Percentiles rank a stretch among this genome's conserved stretches.
phyloP scores from a whole-genome alignment of 1,140 invertebrate species.

The Amyelois transitella region DNA sequence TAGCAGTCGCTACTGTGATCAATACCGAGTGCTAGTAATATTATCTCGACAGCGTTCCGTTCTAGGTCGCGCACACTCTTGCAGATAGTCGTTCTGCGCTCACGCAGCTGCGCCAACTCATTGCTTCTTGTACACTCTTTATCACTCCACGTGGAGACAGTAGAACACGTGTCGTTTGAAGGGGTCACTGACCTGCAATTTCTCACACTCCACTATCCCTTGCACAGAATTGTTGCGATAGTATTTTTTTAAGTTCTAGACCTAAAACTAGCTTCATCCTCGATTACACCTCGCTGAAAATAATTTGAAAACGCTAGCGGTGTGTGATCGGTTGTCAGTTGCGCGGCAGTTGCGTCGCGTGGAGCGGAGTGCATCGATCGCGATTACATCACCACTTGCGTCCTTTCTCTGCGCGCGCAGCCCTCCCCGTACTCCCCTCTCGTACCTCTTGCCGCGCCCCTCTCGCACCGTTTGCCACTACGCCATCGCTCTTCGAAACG shows the following conservation, averaged over 20 bases:
- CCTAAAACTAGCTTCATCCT: not conserved
- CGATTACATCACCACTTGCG: conserved; percentile 67
- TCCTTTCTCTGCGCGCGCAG: conserved; percentile 70
- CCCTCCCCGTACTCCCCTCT: conserved; percentile 28
- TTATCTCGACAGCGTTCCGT: conserved; percentile 29
- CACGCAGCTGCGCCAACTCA: conserved; percentile 6
- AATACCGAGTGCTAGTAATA: conserved; percentile 41
- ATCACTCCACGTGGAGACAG: conserved; percentile 25
- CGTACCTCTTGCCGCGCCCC: conserved; percentile 25
- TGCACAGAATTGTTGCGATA: conserved; percentile 3
- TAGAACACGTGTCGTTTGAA: conserved; percentile 22
- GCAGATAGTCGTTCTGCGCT: conserved; percentile 5
- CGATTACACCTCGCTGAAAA: conserved; percentile 7
- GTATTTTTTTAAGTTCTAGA: not conserved
- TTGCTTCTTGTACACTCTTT: conserved; percentile 8
- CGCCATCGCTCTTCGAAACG: conserved; percentile 44
- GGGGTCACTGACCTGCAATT: conserved; percentile 27
- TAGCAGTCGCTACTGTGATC: conserved; percentile 45
- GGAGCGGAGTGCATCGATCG: conserved; percentile 66
- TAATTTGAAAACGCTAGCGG: conserved; percentile 10
- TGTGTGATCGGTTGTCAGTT: conserved; percentile 14
- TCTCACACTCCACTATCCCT: not conserved
- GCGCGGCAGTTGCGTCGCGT: conserved; percentile 35
- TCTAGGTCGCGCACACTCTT: conserved; percentile 13
- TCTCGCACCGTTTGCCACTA: conserved; percentile 36